Base-by-base conservation (phyloP, 2,113 vertebrate species). In the Cyanocitta stelleri region DNA sequence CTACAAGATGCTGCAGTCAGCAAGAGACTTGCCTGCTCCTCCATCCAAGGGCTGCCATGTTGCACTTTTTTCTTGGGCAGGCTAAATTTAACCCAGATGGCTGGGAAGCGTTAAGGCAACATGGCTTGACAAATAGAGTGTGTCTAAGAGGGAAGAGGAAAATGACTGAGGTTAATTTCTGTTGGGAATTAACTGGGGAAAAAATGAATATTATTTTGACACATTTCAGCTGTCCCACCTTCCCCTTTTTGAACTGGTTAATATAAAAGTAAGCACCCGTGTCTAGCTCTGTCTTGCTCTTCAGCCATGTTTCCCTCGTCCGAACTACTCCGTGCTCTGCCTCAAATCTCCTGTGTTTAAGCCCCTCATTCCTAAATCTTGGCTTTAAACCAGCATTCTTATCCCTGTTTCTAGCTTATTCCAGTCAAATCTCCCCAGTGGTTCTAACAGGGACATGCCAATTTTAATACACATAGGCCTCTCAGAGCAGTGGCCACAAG, bases 81-180 rank as follows among this genome's bases (percentile, higher is more conserved):
- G 43, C 16, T 91, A 87, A 85, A 95, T 89, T 75, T 83, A 59
- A 87, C 91, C 89, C 92, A 95, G 91, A 93, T 91, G 77, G n/a
- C 24, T 93, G 48, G 71, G 69, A 95, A 95, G 80, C 44, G 77
- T 63, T 91, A 73, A 67, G 84, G 74, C 71, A 91, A 80, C 89
- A 80, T 3, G 62, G 66, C 39, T 85, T 94, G 87, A 95, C 49
- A 79, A 77, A 92, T 81, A 79, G 54, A 0, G 0, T 90, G 71
- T 56, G 77, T 83, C 84, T 64, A 68, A 72, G 86, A 85, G 32
- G 39, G 26, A 84, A 84, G 37, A 79, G 56, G 58, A 89, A 92
- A 90, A 82, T 37, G 41, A 6, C 49, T 62, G 69, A 87, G 75
- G 48, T 81, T 93, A 90, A 92, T 94, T 96, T 93, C 77, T 73